A percentile compares a stretch with the other conserved stretches of the same genome.
phyloP scores from a whole-genome alignment of 92 coral and sea anemone genomes.

The Blastomussa wellsi region DNA sequence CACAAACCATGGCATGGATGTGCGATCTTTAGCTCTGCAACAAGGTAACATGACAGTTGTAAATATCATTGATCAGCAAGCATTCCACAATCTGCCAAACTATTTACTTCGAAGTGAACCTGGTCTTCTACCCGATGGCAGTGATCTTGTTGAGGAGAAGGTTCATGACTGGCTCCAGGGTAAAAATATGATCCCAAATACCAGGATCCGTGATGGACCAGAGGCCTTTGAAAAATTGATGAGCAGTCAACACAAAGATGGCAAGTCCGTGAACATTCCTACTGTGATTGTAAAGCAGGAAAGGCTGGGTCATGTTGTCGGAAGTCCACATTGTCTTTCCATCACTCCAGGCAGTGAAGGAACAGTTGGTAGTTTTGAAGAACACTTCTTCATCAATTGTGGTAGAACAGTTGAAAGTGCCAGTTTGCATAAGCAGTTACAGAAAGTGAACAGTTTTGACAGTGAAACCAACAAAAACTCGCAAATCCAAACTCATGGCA shows the following conservation, averaged over 20 bases:
- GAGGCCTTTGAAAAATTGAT: conserved; percentile 69
- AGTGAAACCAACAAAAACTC: background rate
- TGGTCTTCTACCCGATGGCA: conserved; percentile 59
- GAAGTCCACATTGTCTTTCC: conserved; percentile 48
- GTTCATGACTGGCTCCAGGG: conserved; percentile 53
- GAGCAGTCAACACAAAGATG: conserved; percentile 18
- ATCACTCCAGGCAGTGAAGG: conserved; percentile 51
- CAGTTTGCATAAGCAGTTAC: conserved; percentile 50
- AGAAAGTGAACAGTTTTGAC: conserved; percentile 27
- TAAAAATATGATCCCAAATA: conserved; percentile 29
- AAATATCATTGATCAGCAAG: conserved; percentile 73
- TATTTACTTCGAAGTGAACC: conserved; percentile 81
- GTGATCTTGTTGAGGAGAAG: conserved; percentile 33
- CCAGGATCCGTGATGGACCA: conserved; percentile 79
- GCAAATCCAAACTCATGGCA: conserved; percentile 15
- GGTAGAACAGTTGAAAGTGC: conserved; percentile 63
- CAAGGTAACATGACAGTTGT: conserved; percentile 68
- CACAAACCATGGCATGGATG: conserved; percentile 66
- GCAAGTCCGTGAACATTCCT: conserved; percentile 34
- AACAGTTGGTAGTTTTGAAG: conserved; percentile 65
- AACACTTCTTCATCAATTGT: conserved; percentile 63
- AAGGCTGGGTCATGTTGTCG: background rate
- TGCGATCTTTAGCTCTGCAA: conserved; percentile 67
- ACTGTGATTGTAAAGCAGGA: conserved; percentile 2
- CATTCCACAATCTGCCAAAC: conserved; percentile 36